phyloP scores from a whole-genome alignment of 2,888 invertebrate genomes.

The Harmothoe impar region DNA sequence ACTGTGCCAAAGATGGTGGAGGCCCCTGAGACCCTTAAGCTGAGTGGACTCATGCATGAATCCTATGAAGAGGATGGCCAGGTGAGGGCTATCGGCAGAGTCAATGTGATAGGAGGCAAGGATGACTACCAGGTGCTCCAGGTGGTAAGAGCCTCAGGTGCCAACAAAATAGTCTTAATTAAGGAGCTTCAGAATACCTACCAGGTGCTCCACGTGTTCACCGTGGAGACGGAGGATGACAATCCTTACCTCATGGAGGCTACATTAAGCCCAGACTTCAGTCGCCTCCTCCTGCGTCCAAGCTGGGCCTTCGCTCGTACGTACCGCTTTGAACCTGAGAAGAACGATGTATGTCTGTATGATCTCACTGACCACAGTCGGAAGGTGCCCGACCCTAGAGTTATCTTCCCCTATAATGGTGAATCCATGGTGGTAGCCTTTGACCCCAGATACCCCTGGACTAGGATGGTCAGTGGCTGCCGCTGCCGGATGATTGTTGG shows the following conservation, averaged over 20 bases:
- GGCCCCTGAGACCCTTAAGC: background rate
- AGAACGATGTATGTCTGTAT: background rate
- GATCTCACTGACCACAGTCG: background rate
- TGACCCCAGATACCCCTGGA: constrained; percentile 29
- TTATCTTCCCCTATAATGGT: background rate
- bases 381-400: background rate
- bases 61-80: background rate
- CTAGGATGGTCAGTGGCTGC: background rate
- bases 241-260: constrained; percentile 45
- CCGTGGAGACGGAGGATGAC: background rate
- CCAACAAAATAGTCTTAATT: background rate
- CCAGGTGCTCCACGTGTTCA: background rate
- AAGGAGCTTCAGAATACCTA: background rate
- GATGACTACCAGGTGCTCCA: constrained; percentile 1
- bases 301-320: background rate
- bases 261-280: constrained; percentile 29
- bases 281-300: background rate
- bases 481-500: background rate
- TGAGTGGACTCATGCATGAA: background rate
- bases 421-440: background rate
- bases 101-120: background rate
- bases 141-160: constrained; percentile 9
- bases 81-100: background rate
- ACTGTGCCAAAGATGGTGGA: background rate
- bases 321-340: background rate